These are phyloP conservation scores for Montipora efflorescens DNA, from an alignment of 64 coral and sea anemone species.

Conservation along the genomic window DNA sequence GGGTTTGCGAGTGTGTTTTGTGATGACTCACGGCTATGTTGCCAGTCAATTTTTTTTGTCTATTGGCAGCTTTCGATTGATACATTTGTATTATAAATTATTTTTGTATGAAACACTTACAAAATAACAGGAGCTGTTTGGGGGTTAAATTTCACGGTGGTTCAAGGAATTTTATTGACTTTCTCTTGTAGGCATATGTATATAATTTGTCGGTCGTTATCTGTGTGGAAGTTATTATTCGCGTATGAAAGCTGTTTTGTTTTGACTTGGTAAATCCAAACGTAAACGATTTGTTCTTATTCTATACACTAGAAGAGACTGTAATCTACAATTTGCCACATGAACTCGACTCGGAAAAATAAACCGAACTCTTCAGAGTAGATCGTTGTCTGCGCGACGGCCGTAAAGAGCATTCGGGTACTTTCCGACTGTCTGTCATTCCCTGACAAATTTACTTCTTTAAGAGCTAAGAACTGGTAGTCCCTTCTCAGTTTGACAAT, in stretches of 20 bases:
- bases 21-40: neutral
- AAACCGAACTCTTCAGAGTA: no score
- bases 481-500: no score
- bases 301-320: no score
- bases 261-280: neutral
- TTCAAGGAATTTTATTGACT: conserved; percentile 25
- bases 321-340: no score
- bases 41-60: neutral
- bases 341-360: no score
- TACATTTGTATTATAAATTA: conserved; percentile 54
- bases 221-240: neutral
- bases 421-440: no score
- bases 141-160: conserved; percentile 3
- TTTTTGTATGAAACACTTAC: conserved; percentile 53
- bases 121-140: neutral
- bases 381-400: no score
- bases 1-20: neutral
- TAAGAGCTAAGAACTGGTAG: no score
- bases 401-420: no score
- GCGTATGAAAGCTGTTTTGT: no score
- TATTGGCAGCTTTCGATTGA: neutral
- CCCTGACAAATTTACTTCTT: no score
- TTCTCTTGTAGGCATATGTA: neutral
- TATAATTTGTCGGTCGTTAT: neutral
- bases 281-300: no score